Base-by-base conservation (phyloP, 2,888 invertebrate genomes). In the Ecliptopera silaceata region DNA sequence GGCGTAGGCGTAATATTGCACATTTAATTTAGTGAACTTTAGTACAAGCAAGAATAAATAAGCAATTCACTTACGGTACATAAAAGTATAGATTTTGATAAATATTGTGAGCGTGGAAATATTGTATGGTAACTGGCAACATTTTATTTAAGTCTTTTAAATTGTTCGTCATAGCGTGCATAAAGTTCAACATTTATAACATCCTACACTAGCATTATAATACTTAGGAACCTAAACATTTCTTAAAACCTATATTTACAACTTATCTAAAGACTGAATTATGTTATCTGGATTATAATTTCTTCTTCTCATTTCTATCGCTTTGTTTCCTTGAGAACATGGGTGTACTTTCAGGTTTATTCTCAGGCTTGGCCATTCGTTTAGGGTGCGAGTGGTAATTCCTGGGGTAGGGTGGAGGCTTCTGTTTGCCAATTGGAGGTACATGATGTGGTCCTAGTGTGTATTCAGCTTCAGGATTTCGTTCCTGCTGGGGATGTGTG, bases 361-460 rank as follows among this genome's bases (percentile, higher is more conserved):
- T 71, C 8, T 82, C 80, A 0, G 81, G 76, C 54, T 79, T 86
- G 0, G 69, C 71, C 80, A 85, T 90, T 42, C 91, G 79, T 68
- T 89, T 91, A 1, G 84, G 83, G 59, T 89, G 83, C 0, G 82
- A 78, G 38, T 89, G 88, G 56, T 88, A 86, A 66, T 87, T 91
- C 49, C 82, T 84, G 4, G 88, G 82, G 57, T 80, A 81, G n/a
- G 79, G 63, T 8, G 82, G 74, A 12, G 84, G 64, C 54, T 82
- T 84, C 46, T 85, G 84, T 36, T 80, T 80, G 11, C 79, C 69
- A 1, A 82, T 66, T 22, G 85, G 77, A 1, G 82, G 79, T 5
- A 76, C 61, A 34, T 82, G 82, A 46, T 84, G 82, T 10, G 74
- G 64, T 29, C 75, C 73, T 18, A 71, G 60, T 5, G 82, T 78